Percentiles rank a stretch among this genome's conserved stretches.
These are phyloP conservation scores for Telmatochromis bifrenatus DNA, from an alignment of 2,113 vertebrate species.

Conservation along the genomic window DNA sequence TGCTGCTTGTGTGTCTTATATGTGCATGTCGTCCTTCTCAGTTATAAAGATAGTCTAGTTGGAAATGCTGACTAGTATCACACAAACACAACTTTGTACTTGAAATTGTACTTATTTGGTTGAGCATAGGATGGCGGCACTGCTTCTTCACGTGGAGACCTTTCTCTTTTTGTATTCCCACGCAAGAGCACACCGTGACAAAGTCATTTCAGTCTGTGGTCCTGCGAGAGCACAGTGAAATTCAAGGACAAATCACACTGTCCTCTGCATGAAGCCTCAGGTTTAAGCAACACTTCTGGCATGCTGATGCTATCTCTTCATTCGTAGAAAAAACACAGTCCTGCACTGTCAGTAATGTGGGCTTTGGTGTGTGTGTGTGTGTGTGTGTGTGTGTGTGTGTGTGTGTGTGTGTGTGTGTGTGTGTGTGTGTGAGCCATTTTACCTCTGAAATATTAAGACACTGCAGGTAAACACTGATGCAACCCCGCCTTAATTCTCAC, in stretches of 20 bases:
- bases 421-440: background rate
- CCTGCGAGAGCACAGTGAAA: background rate
- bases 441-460: background rate
- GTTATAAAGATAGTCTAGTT: background rate
- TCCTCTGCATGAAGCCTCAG: background rate
- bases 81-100: background rate
- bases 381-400: background rate
- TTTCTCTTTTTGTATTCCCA: background rate
- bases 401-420: background rate
- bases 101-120: background rate
- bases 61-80: background rate
- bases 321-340: background rate
- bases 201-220: background rate
- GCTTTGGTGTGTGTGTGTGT: background rate
- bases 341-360: background rate
- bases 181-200: background rate
- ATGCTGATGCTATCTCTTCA: background rate
- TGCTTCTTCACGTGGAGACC: background rate
- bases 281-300: background rate
- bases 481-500: background rate
- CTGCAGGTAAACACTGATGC: background rate
- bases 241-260: background rate
- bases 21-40: background rate
- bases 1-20: background rate
- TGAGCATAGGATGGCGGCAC: background rate